These are phyloP conservation scores for Nebria salina DNA, from an alignment of 2,888 invertebrate genomes.

Conservation along the genomic window DNA sequence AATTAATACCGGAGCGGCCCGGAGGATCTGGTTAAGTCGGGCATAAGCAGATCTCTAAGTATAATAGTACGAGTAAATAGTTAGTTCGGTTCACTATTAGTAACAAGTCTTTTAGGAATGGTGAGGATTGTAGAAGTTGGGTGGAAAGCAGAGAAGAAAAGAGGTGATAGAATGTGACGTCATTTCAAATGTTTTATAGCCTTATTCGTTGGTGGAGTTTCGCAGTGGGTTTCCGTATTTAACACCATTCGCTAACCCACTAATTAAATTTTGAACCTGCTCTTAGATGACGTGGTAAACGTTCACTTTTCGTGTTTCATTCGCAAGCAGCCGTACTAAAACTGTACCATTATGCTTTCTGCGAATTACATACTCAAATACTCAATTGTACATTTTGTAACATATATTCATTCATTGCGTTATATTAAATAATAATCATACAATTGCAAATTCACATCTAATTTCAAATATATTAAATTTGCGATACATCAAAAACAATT, in stretches of 20 bases:
- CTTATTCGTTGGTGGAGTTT: constrained; percentile 27
- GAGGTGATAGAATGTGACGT: constrained; percentile 35
- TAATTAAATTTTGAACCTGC: constrained; percentile 37
- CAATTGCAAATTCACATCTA: no score
- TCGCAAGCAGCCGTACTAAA: background rate
- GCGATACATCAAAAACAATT: no score
- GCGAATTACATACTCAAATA: background rate
- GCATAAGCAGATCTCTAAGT: no score
- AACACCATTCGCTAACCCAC: constrained; percentile 42
- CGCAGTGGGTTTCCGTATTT: constrained; percentile 38
- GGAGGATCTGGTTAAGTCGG: background rate
- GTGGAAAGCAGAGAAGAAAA: background rate
- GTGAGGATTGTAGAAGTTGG: background rate
- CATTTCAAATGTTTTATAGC: constrained; percentile 42
- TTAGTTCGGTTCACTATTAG: no score
- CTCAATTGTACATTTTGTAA: no score
- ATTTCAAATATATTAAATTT: no score
- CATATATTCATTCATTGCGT: no score
- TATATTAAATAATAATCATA: no score
- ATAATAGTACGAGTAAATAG: no score
- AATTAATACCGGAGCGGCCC: background rate
- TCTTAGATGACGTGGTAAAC: background rate
- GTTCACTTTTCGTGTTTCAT: background rate
- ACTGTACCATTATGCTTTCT: background rate
- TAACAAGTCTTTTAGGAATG: background rate